Base-by-base conservation (phyloP, 2,797 vertebrate genomes). In the Enteromius anoplus region DNA sequence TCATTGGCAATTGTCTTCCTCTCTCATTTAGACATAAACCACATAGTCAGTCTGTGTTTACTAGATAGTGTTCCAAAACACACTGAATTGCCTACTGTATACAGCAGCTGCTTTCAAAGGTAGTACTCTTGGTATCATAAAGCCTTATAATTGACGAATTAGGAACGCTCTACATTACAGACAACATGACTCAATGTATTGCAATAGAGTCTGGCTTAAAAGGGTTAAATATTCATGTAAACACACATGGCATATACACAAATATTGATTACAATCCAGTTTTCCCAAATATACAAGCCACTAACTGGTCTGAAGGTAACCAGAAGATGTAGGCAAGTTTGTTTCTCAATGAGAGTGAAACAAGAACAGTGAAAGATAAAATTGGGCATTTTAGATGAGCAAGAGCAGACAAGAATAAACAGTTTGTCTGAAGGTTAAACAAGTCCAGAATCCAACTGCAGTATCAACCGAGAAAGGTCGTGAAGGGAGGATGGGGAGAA, bases 21-120 rank as follows among this genome's bases (percentile, higher is more conserved):
- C 51, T 80, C 51, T 58, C 37, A 55, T 69, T 80, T 29, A 60
- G 51, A 80, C 34, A 32, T 53, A 60, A 76, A 60, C 47, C 47
- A 70, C 60, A 70, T 32, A 84, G 65, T 29, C 58, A 84, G 70
- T 72, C 83, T 65, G 23, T 69, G 37, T 68, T 82, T 37, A 29
- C 75, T 47, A 70, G 68, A 81, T 64, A 69, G 42, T 32, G 68
- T 78, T 77, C 1, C 65, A 87, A 89, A 89, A 60, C 32, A 75
- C 8, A 42, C 21, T 75, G 32, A 75, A 55, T 75, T 75, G 21
- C 32, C 29, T 23, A 37, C 21, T 75, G 51, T 32, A 34, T 55
- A 37, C 51, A 75, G 11, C 72, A 75, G 53, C 15, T 60, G 37
- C n/a, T 34, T 76, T 75, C 6, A 55, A 55, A n/a, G 32, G 19